phyloP scores from a whole-genome alignment of 2,113 vertebrate genomes.

The Nymphicus hollandicus region DNA sequence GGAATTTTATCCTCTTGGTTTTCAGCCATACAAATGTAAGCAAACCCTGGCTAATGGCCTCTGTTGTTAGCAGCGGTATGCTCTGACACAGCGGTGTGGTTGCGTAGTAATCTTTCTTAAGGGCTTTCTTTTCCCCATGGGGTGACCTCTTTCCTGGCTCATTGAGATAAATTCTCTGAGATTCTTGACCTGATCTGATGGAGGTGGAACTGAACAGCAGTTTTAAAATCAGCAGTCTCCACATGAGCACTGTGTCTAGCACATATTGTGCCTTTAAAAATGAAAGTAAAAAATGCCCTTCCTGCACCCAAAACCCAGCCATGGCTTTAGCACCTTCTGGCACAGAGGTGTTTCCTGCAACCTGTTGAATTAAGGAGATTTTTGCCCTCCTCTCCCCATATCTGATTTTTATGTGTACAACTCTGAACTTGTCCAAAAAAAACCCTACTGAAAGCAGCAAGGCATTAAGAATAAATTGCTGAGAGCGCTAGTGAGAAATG shows the following conservation, averaged over 20 bases:
- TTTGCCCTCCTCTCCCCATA: not conserved
- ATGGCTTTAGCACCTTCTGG: not conserved
- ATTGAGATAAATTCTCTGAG: conserved; percentile 18
- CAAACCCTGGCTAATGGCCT: not conserved
- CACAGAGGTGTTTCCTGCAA: not conserved
- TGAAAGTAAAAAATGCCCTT: not conserved
- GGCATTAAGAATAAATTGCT: not conserved
- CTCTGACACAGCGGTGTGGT: not conserved
- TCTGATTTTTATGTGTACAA: not conserved
- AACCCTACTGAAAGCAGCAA: not conserved
- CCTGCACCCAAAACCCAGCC: not conserved
- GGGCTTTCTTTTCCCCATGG: not conserved
- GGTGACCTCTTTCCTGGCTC: conserved; percentile 9
- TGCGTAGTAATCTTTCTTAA: not conserved
- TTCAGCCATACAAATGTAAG: not conserved
- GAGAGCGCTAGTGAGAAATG: not conserved
- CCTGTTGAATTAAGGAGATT: not conserved
- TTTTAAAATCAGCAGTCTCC: not conserved
- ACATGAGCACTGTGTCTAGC: not conserved
- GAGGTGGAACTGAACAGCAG: not conserved
- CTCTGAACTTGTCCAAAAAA: not conserved
- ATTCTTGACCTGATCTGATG: conserved; percentile 19
- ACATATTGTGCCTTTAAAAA: not conserved
- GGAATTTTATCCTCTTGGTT: not conserved
- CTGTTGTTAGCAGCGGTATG: not conserved